These are phyloP conservation scores for Cyanistes caeruleus DNA, from an alignment of 2,113 vertebrate genomes.

Conservation along the genomic window DNA sequence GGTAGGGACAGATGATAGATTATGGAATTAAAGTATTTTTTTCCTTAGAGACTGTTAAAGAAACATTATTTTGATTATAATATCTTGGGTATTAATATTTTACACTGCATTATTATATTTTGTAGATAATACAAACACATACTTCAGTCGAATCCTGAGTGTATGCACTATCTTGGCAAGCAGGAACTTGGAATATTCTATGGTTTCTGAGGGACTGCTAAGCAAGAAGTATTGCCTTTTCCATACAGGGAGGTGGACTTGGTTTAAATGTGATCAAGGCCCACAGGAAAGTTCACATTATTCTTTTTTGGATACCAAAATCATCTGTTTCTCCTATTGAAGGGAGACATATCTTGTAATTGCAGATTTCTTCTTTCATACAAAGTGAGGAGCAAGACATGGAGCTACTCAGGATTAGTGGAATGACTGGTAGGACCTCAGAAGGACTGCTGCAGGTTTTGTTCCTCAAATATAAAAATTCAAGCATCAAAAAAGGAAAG, in stretches of 20 bases:
- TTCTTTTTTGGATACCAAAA: not conserved
- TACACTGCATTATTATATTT: not conserved
- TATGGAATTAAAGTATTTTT: not conserved
- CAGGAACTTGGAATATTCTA: not conserved
- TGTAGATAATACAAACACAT: not conserved
- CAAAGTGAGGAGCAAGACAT: not conserved
- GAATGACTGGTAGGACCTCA: not conserved
- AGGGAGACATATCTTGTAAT: not conserved
- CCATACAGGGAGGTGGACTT: not conserved
- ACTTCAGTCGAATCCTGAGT: not conserved
- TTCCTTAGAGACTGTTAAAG: not conserved
- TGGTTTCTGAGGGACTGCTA: not conserved
- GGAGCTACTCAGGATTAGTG: not conserved
- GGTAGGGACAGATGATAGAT: not conserved
- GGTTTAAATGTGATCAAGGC: not conserved
- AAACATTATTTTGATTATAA: not conserved
- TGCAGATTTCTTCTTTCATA: not conserved
- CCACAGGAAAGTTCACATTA: fast-evolving
- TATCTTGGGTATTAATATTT: not conserved
- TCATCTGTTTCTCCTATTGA: not conserved
- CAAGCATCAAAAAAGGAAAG: not conserved
- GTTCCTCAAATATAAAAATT: not conserved
- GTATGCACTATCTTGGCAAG: not conserved
- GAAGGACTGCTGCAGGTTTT: not conserved
- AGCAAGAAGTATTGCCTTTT: not conserved